Conservation (phyloP, 2,888 invertebrate species). For the Andrena camellia region DNA sequence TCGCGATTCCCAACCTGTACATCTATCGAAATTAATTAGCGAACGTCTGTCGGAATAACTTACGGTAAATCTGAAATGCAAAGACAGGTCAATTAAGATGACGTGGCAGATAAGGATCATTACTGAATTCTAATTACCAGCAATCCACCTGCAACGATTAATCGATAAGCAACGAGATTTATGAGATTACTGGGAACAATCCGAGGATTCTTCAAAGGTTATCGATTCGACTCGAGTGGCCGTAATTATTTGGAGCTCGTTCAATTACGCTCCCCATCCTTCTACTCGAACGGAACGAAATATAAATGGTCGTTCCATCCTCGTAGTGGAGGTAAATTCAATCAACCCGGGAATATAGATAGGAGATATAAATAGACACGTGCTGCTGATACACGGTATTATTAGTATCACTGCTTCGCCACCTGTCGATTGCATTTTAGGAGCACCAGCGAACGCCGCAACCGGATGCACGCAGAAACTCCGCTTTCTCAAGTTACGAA, state of each 20-base stretch:
- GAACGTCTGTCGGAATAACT: conserved; percentile 48
- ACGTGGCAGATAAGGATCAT: conserved; percentile 47
- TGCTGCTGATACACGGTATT: background rate
- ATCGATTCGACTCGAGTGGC: conserved; percentile 7
- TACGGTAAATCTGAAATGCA: conserved; percentile 58
- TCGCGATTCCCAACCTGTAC: background rate
- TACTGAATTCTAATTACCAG: conserved; percentile 60
- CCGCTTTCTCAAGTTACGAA: background rate
- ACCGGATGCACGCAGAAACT: background rate
- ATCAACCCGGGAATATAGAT: background rate
- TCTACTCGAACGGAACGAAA: background rate
- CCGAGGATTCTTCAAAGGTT: conserved; percentile 12
- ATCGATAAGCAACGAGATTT: conserved; percentile 50
- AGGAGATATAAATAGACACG: conserved; percentile 3
- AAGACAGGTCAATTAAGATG: conserved; percentile 62
- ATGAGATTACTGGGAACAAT: conserved; percentile 32
- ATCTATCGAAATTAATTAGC: conserved; percentile 54
- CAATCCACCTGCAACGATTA: conserved; percentile 40
- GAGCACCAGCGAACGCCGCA: background rate
- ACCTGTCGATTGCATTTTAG: conserved; percentile 7
- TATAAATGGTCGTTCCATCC: background rate
- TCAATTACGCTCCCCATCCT: background rate
- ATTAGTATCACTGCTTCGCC: background rate
- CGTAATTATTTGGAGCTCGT: background rate
- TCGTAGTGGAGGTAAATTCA: background rate